Evolutionary conservation across 1,140 invertebrate genomes (phyloP), one percentile per base, ranked within the genome.

Genomic region (Drosophila micromelanica): DNA sequence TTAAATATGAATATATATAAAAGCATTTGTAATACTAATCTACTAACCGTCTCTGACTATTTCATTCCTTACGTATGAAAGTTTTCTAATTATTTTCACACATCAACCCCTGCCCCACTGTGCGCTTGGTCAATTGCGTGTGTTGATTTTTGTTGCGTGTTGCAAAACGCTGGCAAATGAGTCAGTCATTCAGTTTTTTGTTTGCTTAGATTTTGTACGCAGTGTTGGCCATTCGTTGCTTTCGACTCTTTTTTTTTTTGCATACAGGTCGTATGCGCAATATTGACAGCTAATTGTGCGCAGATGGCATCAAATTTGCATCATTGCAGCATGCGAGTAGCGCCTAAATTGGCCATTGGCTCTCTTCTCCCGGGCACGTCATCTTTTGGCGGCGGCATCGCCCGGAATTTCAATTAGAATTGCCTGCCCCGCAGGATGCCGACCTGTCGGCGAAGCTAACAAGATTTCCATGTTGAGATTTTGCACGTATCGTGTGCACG

Each of bases 241-340:
- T 43, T 11, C 30, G 56, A 20, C 12, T 13, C 7, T 54, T 11
- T 61, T 9, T 20, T 17, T 49, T 20, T 49, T 79, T 17, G 76
- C 80, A 80, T 62, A 86, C 84, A 84, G 74, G 80, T 78, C 80
- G 78, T 73, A 87, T 87, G 71, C 82, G 78, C 82, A 82, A 89
- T 89, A 86, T 86, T 86, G 82, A 86, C 82, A 86, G 62, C 78
- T 87, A 86, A 86, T 86, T 86, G 82, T 86, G 67, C 78, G 76
- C 75, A 89, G 84, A 82, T 89, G 82, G 75, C 51, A 89, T 87
- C 82, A 86, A 86, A 86, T 86, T 86, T 86, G 82, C 82, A 61
- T 74, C 57, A 59, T 32, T 46, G 65, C 27, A n/a, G 40, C 69
- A 72, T 63, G 60, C 68, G 27, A 71, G 6, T 11, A 49, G 63